Evolutionary conservation across 2,113 vertebrate species (phyloP).

Genomic region (Mus spicilegus): DNA sequence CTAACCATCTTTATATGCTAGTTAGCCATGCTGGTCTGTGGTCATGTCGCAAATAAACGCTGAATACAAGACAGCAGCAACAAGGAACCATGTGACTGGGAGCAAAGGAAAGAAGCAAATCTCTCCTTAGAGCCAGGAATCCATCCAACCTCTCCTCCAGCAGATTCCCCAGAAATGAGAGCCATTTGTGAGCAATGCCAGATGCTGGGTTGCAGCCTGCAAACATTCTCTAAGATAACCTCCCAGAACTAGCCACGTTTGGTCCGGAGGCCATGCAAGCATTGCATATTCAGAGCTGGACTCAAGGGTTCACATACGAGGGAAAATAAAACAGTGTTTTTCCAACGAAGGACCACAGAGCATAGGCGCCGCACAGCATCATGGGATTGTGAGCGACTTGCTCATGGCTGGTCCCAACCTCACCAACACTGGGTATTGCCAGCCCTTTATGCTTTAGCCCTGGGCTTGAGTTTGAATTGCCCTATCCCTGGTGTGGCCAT

Average conservation of each 20-base stretch:
- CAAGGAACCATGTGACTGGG: not conserved
- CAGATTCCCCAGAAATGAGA: conserved; percentile 44
- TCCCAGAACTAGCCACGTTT: conserved; percentile 28
- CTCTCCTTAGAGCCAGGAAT: not conserved
- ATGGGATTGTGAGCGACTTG: not conserved
- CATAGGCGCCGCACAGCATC: fast-evolving
- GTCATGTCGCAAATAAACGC: no score
- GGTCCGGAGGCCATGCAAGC: not conserved
- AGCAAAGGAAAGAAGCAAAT: not conserved
- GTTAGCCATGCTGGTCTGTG: not conserved
- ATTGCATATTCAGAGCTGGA: not conserved
- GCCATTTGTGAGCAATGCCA: conserved; percentile 44
- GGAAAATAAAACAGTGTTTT: not conserved
- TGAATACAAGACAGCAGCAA: not conserved
- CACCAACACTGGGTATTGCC: fast-evolving
- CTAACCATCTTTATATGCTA: fast-evolving
- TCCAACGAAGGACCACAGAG: not conserved
- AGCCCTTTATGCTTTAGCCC: not conserved
- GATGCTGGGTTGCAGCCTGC: not conserved
- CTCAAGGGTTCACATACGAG: not conserved
- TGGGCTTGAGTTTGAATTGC: no score
- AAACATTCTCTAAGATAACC: conserved; percentile 55
- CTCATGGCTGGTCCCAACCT: fast-evolving
- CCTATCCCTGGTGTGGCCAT: not conserved
- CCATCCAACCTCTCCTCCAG: not conserved